These are phyloP conservation scores for Chelonus insularis DNA, from an alignment of 1,140 invertebrate species.

Conservation along the genomic window DNA sequence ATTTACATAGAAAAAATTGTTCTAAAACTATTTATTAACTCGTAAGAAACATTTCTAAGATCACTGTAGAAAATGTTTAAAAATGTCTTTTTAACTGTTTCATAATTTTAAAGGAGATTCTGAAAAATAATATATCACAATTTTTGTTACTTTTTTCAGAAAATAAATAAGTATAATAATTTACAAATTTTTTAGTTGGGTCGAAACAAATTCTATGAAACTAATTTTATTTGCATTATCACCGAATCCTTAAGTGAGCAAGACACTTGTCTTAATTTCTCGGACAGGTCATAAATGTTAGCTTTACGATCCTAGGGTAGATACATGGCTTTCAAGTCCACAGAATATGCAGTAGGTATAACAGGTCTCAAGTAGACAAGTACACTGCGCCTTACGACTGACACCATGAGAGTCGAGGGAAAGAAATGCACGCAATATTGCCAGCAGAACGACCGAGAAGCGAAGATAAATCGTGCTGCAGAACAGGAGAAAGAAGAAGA, in stretches of 20 bases:
- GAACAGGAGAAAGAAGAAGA: conserved; percentile 18
- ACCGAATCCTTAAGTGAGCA: conserved; percentile 47
- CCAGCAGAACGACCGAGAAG: conserved; percentile 26
- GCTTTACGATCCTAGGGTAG: conserved; percentile 51
- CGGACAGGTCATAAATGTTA: conserved; percentile 48
- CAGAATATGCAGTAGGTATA: conserved; percentile 37
- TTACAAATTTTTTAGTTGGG: no score
- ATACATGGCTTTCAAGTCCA: conserved; percentile 33
- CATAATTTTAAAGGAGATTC: no score
- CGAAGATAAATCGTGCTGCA: conserved; percentile 26
- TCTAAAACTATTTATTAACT: neutral
- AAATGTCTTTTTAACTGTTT: no score
- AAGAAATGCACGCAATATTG: conserved; percentile 14
- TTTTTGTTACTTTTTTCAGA: no score
- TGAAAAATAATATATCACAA: no score
- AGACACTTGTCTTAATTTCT: conserved; percentile 53
- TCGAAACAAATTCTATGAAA: conserved; percentile 2
- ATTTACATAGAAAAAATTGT: neutral
- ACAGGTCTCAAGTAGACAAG: conserved; percentile 36
- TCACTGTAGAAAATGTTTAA: no score
- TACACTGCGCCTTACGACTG: conserved; percentile 28
- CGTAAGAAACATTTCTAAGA: no score
- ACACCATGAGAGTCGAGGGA: conserved; percentile 5
- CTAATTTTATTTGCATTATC: conserved; percentile 40
- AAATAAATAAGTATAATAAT: conserved; percentile 8